A percentile compares a stretch with the other conserved stretches of the same genome.
Evolutionary conservation across 2,113 vertebrate species (phyloP).

Genomic region (Eptesicus fuscus): DNA sequence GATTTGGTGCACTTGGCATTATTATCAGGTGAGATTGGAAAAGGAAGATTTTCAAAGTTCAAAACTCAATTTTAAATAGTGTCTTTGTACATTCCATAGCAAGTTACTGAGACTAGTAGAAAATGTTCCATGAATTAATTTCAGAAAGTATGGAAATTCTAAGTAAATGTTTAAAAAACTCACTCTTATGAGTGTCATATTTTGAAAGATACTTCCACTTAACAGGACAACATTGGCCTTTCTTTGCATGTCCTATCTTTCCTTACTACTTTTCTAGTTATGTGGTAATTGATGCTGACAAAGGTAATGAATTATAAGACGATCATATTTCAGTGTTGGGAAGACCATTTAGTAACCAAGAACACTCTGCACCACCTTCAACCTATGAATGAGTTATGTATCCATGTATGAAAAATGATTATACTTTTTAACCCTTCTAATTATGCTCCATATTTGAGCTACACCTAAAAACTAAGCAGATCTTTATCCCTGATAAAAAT

Average conservation of each 20-base stretch:
- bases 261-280: neutral
- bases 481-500: neutral
- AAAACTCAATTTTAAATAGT: conserved; percentile 40
- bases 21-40: conserved; percentile 36
- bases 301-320: neutral
- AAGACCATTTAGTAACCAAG: neutral
- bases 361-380: neutral
- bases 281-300: neutral
- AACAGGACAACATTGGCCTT: neutral
- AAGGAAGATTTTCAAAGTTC: conserved; percentile 34
- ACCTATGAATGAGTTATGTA: neutral
- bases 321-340: neutral
- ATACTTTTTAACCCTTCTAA: neutral
- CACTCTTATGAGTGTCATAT: neutral
- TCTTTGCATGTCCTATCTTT: neutral
- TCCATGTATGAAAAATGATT: neutral
- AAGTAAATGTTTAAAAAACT: neutral
- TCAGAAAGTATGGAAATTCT: neutral
- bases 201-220: neutral
- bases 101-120: neutral
- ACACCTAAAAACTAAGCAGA: neutral
- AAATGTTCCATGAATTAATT: conserved; percentile 13
- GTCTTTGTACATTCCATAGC: neutral
- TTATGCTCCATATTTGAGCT: neutral
- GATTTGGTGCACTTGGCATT: neutral